A percentile compares a stretch with the other conserved stretches of the same genome.
Evolutionary conservation across 2,113 vertebrate species (phyloP).

Genomic region (Crotalus tigris): DNA sequence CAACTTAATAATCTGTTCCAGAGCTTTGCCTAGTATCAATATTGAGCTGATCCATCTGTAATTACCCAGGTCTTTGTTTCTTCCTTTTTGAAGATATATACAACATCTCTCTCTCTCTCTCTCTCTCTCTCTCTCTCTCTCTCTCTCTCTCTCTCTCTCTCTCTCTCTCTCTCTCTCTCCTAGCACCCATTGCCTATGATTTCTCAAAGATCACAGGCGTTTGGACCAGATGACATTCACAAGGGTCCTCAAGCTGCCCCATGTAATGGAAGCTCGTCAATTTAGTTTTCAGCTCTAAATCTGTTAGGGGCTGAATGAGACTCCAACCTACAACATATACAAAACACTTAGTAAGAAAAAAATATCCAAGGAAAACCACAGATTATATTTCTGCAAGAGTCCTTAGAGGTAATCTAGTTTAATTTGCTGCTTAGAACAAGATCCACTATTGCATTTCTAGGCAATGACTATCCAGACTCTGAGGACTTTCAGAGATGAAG

Average conservation of each 20-base stretch:
- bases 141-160: too few relatives aligned
- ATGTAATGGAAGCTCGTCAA: neutral
- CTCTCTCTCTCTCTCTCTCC: neutral
- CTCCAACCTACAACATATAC: neutral
- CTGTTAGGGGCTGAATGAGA: neutral
- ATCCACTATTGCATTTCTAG: neutral
- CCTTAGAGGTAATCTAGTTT: neutral
- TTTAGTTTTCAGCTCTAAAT: neutral
- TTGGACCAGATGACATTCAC: neutral
- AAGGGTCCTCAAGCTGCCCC: neutral
- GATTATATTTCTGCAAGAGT: neutral
- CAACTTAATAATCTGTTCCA: neutral
- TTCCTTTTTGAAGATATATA: neutral
- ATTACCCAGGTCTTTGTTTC: neutral
- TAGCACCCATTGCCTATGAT: neutral
- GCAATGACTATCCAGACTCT: neutral
- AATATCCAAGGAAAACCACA: neutral
- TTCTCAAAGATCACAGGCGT: neutral
- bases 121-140: too few relatives aligned
- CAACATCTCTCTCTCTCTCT: neutral
- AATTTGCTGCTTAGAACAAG: neutral
- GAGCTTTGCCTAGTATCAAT: neutral
- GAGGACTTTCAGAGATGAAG: neutral
- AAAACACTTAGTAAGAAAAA: neutral
- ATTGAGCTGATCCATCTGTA: neutral